Conservation (phyloP, 2,113 vertebrate genomes). For the Sphyrna mokarran region DNA sequence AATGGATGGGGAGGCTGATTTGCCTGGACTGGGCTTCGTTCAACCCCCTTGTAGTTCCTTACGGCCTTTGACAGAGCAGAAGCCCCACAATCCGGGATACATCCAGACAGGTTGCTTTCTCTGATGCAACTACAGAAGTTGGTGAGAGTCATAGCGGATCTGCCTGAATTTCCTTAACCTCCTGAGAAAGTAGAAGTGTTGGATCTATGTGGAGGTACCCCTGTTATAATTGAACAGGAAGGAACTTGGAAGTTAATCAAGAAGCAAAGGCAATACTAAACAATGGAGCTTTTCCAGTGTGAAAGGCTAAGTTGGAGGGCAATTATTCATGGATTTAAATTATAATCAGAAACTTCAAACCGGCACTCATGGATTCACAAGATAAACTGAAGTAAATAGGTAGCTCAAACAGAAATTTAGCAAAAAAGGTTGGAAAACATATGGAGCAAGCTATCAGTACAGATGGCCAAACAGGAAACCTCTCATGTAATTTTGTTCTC, state of each 20-base stretch:
- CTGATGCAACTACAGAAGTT: no score
- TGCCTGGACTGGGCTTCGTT: no score
- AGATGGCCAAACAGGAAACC: conserved; percentile 1
- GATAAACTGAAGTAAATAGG: background rate
- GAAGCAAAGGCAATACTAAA: background rate
- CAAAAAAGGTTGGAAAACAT: background rate
- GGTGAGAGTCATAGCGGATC: no score
- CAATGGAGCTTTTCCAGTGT: background rate
- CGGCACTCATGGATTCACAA: background rate
- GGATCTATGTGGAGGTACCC: background rate
- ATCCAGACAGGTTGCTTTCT: no score
- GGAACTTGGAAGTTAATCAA: background rate
- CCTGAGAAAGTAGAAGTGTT: no score
- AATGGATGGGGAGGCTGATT: no score
- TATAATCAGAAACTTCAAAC: background rate
- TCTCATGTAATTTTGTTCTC: background rate
- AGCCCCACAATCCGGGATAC: no score
- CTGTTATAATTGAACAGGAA: background rate
- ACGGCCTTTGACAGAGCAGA: no score
- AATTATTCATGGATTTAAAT: background rate
- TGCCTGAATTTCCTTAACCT: no score
- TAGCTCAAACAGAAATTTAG: background rate
- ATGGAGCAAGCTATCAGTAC: background rate
- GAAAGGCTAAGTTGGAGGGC: no score
- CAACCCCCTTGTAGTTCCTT: no score